Conservation (phyloP, 2,113 vertebrate species). For the Cercopithecus mona region DNA sequence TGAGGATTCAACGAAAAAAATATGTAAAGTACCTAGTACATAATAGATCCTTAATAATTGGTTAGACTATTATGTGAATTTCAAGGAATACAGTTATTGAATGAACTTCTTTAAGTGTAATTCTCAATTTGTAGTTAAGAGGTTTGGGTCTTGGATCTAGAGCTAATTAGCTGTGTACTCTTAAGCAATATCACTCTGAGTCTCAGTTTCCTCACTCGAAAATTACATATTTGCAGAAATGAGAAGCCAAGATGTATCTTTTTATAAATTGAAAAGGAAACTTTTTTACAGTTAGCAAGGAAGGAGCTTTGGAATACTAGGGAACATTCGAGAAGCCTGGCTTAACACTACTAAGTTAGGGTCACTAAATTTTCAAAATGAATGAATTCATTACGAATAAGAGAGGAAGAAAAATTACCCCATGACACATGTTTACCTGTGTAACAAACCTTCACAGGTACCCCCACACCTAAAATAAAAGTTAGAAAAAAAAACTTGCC, state of each 20-base stretch:
- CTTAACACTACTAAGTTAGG: slow-evolving; percentile 15
- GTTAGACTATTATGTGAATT: slow-evolving; percentile 10
- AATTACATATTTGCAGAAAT: slow-evolving; percentile 17
- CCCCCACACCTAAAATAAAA: too few species aligned
- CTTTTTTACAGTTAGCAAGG: not conserved
- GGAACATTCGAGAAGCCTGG: slow-evolving; percentile 4
- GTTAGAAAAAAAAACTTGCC: not conserved
- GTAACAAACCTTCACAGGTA: too few species aligned
- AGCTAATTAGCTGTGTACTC: slow-evolving; percentile 2
- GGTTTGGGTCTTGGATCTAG: not conserved
- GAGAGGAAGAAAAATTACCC: slow-evolving; percentile 21
- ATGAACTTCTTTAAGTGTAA: not conserved
- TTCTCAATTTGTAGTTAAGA: slow-evolving; percentile 4
- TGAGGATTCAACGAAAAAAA: slow-evolving; percentile 33
- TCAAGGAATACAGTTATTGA: slow-evolving; percentile 14
- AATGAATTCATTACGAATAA: slow-evolving; percentile 15
- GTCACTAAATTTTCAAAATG: slow-evolving; percentile 12
- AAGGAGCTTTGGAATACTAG: not conserved
- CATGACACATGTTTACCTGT: too few species aligned
- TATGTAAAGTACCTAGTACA: not conserved
- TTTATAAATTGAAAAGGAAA: not conserved
- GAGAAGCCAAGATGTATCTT: not conserved
- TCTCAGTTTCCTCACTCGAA: slow-evolving; percentile 42
- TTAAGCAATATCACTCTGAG: not conserved
- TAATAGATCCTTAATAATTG: slow-evolving; percentile 22